Percentiles rank a stretch among this genome's conserved stretches.
Evolutionary conservation across 2,888 invertebrate genomes (phyloP).

Genomic region (Molorchus minor): DNA sequence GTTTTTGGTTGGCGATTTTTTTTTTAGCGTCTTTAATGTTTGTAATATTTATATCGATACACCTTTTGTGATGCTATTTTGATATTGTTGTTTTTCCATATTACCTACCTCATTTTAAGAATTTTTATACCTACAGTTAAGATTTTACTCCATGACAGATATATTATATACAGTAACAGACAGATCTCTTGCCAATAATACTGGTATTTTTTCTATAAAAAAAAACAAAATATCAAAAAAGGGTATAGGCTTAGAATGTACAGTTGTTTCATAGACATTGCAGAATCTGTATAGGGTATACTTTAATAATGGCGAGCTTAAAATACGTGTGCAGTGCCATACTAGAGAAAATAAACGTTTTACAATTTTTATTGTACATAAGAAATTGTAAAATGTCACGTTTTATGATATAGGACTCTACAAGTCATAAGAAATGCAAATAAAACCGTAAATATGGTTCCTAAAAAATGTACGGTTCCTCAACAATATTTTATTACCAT

Average conservation of each 20-base stretch:
- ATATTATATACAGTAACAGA: slow-evolving; percentile 38
- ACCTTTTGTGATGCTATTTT: slow-evolving; percentile 51
- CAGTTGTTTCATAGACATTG: slow-evolving; percentile 52
- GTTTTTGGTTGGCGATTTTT: too few species aligned
- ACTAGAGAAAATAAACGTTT: slow-evolving; percentile 46
- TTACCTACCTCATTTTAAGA: slow-evolving; percentile 54
- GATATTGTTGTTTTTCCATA: slow-evolving; percentile 52
- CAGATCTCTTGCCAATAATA: slow-evolving; percentile 54
- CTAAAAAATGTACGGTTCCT: slow-evolving; percentile 62
- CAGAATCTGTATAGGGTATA: slow-evolving; percentile 48
- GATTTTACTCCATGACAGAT: slow-evolving; percentile 35
- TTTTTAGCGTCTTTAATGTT: too few species aligned
- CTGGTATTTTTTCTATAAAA: slow-evolving; percentile 56
- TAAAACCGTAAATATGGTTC: slow-evolving; percentile 61
- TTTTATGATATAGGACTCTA: slow-evolving; percentile 53
- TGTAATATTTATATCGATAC: too few species aligned
- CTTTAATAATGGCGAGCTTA: slow-evolving; percentile 57
- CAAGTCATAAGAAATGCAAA: slow-evolving; percentile 60
- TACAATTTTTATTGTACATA: slow-evolving; percentile 25
- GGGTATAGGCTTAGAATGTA: slow-evolving; percentile 51
- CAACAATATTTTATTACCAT: slow-evolving; percentile 58
- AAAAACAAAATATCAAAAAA: slow-evolving; percentile 50
- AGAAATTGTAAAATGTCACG: slow-evolving; percentile 36
- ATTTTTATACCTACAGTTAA: slow-evolving; percentile 35
- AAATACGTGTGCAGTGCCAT: slow-evolving; percentile 58